Conservation (phyloP, 2,113 vertebrate species). For the Peromyscus leucopus region DNA sequence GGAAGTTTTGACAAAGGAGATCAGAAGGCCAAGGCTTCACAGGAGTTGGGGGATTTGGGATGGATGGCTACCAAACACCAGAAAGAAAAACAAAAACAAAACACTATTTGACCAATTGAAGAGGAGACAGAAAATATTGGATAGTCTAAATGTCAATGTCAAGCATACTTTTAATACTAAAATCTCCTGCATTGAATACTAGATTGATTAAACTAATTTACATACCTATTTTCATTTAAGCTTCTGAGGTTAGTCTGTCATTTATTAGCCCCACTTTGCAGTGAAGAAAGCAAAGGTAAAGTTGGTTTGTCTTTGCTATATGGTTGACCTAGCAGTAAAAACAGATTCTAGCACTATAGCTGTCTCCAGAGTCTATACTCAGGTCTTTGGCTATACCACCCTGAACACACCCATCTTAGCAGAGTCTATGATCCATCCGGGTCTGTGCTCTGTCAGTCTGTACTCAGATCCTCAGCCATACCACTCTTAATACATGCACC, state of each 20-base stretch:
- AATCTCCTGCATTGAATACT: background rate
- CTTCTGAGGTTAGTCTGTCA: background rate
- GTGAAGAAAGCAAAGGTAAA: slow-evolving; percentile 21
- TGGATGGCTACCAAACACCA: background rate
- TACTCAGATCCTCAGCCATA: too few relatives aligned
- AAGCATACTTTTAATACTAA: background rate
- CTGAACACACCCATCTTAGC: background rate
- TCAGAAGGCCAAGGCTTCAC: background rate
- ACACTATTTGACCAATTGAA: background rate
- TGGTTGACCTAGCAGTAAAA: background rate
- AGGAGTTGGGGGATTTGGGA: too few relatives aligned
- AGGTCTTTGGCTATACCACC: too few relatives aligned
- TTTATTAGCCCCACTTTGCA: background rate
- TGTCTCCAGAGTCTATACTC: background rate
- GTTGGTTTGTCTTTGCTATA: background rate
- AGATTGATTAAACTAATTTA: background rate
- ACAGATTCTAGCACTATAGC: background rate
- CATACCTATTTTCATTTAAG: background rate
- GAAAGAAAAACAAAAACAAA: background rate
- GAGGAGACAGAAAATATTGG: background rate
- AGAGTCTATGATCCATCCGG: too few relatives aligned
- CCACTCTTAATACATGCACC: too few relatives aligned
- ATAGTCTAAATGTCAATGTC: background rate
- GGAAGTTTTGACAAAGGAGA: background rate
- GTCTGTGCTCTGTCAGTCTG: too few relatives aligned